phyloP scores from a whole-genome alignment of 2,888 invertebrate species.

The Catocala nupta region DNA sequence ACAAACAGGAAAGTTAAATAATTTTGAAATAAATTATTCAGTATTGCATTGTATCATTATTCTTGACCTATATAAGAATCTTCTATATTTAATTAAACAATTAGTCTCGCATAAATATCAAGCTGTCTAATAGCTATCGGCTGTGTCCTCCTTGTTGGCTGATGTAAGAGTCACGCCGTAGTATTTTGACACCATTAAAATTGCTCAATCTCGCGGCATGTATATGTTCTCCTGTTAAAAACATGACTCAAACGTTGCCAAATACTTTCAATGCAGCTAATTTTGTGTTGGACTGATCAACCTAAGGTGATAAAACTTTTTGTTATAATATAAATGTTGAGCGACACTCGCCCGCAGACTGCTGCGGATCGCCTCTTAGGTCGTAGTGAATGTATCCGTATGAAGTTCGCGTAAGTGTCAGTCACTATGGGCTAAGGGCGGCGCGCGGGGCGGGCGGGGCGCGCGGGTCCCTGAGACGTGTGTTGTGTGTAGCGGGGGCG shows the following conservation, averaged over 20 bases:
- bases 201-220: slow-evolving; percentile 18
- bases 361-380: slow-evolving; percentile 65
- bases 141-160: slow-evolving; percentile 39
- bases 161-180: slow-evolving; percentile 15
- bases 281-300: slow-evolving; percentile 29
- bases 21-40: too few species aligned
- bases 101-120: too few species aligned
- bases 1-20: slow-evolving; percentile 35
- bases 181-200: slow-evolving; percentile 14
- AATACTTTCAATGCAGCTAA: slow-evolving; percentile 39
- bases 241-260: slow-evolving; percentile 27
- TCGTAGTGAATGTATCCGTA: slow-evolving; percentile 55
- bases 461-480: slow-evolving; percentile 45
- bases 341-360: slow-evolving; percentile 52
- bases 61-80: too few species aligned
- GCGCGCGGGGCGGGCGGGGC: slow-evolving; percentile 51
- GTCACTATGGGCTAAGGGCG: slow-evolving; percentile 61
- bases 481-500: slow-evolving; percentile 71
- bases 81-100: not conserved
- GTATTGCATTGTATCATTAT: too few species aligned
- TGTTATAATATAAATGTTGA: slow-evolving; percentile 41
- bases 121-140: not conserved
- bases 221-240: slow-evolving; percentile 14
- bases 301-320: slow-evolving; percentile 30
- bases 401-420: too few species aligned